These are phyloP conservation scores for Plagiodera versicolora DNA, from an alignment of 2,888 invertebrate genomes.

Conservation along the genomic window DNA sequence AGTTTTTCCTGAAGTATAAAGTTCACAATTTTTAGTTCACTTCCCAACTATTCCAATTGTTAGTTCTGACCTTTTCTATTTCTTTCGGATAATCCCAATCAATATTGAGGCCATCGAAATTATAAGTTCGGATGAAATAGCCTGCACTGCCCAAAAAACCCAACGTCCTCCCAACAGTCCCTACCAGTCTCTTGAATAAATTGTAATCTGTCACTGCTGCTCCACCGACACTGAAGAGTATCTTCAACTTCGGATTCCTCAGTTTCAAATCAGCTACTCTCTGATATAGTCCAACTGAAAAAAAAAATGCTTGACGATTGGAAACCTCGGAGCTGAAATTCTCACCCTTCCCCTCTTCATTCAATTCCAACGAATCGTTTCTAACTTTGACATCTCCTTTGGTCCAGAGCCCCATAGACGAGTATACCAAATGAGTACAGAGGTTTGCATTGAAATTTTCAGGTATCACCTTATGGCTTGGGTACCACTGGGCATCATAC, in stretches of 20 bases:
- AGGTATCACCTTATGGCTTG: slow-evolving; percentile 31
- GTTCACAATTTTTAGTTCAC: not conserved
- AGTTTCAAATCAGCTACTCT: slow-evolving; percentile 36
- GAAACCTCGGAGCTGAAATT: not conserved
- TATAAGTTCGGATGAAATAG: slow-evolving; percentile 34
- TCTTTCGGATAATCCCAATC: slow-evolving; percentile 41
- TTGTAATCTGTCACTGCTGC: slow-evolving; percentile 33
- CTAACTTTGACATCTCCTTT: slow-evolving; percentile 37
- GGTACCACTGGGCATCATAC: slow-evolving; percentile 38
- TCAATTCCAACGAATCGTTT: slow-evolving; percentile 30
- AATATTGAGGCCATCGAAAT: slow-evolving; percentile 41
- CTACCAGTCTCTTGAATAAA: slow-evolving; percentile 32
- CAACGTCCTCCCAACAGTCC: slow-evolving; percentile 31
- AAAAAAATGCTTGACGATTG: not conserved
- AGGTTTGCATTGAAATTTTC: slow-evolving; percentile 36
- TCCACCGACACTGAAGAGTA: slow-evolving; percentile 40
- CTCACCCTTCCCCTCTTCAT: slow-evolving; percentile 26
- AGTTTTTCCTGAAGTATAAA: slow-evolving; percentile 30
- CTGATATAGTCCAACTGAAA: slow-evolving; percentile 33
- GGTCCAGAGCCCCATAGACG: slow-evolving; percentile 36
- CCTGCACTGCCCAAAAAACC: slow-evolving; percentile 38
- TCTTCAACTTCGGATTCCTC: slow-evolving; percentile 37
- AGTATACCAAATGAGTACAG: slow-evolving; percentile 39
- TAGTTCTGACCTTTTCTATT: slow-evolving; percentile 26
- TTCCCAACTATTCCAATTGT: not conserved